Evolutionary conservation across 1,140 invertebrate genomes (phyloP).

Genomic region (Heliconius eleuchia): DNA sequence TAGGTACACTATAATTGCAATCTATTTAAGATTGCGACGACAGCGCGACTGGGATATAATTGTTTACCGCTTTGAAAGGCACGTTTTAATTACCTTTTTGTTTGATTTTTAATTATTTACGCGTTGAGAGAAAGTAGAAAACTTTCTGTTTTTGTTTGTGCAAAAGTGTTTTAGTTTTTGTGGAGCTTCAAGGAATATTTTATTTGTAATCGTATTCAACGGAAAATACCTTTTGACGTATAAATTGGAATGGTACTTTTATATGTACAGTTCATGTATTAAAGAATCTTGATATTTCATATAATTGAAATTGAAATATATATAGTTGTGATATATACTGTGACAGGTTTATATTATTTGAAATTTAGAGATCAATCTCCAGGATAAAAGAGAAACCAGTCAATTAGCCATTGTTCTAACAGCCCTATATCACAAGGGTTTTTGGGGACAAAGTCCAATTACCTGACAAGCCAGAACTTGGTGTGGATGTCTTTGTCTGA

Average conservation of each 20-base stretch:
- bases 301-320: too few species aligned
- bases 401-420: too few species aligned
- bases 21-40: constrained; percentile 34
- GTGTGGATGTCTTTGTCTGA: too few species aligned
- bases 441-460: too few species aligned
- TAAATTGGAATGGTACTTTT: background rate
- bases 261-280: background rate
- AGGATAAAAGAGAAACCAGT: too few species aligned
- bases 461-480: too few species aligned
- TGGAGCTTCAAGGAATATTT: background rate
- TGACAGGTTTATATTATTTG: too few species aligned
- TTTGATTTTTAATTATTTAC: constrained; percentile 39
- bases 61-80: constrained; percentile 39
- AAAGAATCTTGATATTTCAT: too few species aligned
- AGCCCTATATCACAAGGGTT: too few species aligned
- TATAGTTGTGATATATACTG: too few species aligned
- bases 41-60: constrained; percentile 31
- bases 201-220: background rate
- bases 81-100: constrained; percentile 37
- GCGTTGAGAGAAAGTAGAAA: constrained; percentile 30
- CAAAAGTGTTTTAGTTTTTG: constrained; percentile 17
- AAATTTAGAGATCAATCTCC: too few species aligned
- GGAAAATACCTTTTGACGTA: background rate
- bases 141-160: constrained; percentile 24
- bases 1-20: constrained; percentile 28